These are phyloP conservation scores for Sparidentex hasta DNA, from an alignment of 2,797 vertebrate genomes.

Conservation along the genomic window DNA sequence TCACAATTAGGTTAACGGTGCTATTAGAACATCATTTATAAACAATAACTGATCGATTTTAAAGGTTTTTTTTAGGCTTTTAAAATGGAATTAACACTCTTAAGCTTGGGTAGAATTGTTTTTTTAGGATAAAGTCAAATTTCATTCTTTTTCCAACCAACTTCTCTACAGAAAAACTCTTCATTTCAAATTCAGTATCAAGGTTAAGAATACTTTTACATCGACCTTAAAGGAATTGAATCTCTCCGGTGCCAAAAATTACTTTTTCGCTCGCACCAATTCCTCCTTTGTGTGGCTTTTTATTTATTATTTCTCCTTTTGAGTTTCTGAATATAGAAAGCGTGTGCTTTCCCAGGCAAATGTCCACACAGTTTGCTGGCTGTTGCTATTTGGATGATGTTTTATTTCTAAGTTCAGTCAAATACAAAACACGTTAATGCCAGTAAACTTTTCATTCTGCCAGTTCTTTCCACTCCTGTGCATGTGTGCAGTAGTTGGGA, in stretches of 20 bases:
- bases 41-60: background rate
- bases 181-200: background rate
- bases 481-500: background rate
- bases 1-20: background rate
- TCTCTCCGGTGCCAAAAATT: background rate
- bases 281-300: slow-evolving; percentile 3
- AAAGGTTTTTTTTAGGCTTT: background rate
- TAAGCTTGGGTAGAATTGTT: background rate
- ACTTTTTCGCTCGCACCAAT: background rate
- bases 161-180: background rate
- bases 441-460: background rate
- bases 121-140: background rate
- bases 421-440: background rate
- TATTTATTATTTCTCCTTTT: background rate
- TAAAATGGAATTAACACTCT: background rate
- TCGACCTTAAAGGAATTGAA: slow-evolving; percentile 3
- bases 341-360: background rate
- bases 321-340: background rate
- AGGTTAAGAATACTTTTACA: background rate
- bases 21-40: background rate
- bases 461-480: background rate
- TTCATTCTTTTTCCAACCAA: background rate
- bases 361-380: background rate
- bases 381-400: background rate
- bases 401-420: slow-evolving; percentile 3